These are phyloP conservation scores for Hystrix cristata DNA, from an alignment of 2,113 vertebrate genomes.

Conservation along the genomic window DNA sequence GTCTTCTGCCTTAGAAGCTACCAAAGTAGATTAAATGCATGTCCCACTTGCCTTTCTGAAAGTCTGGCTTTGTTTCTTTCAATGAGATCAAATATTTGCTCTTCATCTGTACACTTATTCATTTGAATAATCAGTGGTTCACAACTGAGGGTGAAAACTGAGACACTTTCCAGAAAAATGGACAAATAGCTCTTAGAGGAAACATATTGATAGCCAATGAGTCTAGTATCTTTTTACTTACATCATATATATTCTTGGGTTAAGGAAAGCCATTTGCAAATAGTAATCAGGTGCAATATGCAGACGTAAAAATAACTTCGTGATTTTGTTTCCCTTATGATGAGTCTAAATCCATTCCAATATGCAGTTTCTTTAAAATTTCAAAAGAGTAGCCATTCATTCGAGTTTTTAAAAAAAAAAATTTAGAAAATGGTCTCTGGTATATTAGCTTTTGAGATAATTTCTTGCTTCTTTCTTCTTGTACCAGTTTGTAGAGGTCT, in stretches of 20 bases:
- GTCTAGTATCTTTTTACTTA: conserved; percentile 56
- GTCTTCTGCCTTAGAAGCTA: conserved; percentile 92
- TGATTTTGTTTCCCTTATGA: conserved; percentile 28
- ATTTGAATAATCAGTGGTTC: conserved; percentile 91
- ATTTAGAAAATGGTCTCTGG: no score
- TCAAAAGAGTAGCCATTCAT: no score
- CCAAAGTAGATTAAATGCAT: conserved; percentile 91
- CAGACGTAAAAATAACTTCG: conserved; percentile 48
- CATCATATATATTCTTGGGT: conserved; percentile 58
- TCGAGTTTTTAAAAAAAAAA: no score
- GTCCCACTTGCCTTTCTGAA: conserved; percentile 91
- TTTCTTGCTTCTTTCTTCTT: no score
- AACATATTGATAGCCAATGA: conserved; percentile 88
- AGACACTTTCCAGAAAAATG: conserved; percentile 82
- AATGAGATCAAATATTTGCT: conserved; percentile 93
- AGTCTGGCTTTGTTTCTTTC: conserved; percentile 92
- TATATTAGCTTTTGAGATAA: no score
- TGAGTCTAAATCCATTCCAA: conserved; percentile 63
- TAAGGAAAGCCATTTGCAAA: conserved; percentile 38
- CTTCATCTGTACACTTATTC: conserved; percentile 89
- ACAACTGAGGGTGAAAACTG: conserved; percentile 81
- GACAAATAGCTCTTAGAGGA: conserved; percentile 82
- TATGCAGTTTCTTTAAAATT: neutral
- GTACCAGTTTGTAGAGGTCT: no score
- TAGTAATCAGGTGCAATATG: conserved; percentile 47